phyloP scores from a whole-genome alignment of 2,113 vertebrate species.

The Odontesthes bonariensis region DNA sequence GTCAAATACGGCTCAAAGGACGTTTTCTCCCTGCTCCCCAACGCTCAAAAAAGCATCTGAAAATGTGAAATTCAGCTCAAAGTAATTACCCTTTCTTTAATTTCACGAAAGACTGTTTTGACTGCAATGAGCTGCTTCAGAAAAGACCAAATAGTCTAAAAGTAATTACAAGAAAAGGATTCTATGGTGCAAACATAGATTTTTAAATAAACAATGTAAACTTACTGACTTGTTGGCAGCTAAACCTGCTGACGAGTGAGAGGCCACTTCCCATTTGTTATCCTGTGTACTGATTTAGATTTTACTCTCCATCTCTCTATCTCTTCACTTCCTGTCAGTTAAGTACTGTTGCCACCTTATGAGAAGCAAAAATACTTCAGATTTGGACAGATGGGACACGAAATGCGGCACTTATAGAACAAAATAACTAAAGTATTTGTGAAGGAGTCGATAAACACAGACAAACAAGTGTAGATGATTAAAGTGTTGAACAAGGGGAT shows the following conservation, averaged over 20 bases:
- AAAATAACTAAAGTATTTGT: too few relatives aligned
- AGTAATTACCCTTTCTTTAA: neutral
- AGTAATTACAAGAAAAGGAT: neutral
- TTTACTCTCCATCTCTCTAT: neutral
- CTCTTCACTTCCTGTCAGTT: neutral
- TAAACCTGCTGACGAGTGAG: neutral
- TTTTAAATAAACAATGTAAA: neutral
- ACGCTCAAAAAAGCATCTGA: neutral
- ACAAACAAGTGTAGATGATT: too few relatives aligned
- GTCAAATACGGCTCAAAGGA: neutral
- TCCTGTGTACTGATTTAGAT: neutral
- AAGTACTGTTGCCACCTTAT: neutral
- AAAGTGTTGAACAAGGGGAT: too few relatives aligned
- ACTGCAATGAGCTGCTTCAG: neutral
- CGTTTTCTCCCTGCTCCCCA: neutral
- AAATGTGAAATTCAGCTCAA: neutral
- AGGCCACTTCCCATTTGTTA: neutral
- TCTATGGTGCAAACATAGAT: neutral
- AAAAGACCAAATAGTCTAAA: neutral
- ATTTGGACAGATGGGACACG: too few relatives aligned
- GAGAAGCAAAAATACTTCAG: neutral
- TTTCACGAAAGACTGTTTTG: neutral
- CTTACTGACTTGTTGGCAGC: neutral
- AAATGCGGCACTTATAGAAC: too few relatives aligned
- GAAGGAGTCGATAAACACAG: too few relatives aligned